Evolutionary conservation across 2,888 invertebrate genomes (phyloP).

Genomic region (Leucophenga maculata): DNA sequence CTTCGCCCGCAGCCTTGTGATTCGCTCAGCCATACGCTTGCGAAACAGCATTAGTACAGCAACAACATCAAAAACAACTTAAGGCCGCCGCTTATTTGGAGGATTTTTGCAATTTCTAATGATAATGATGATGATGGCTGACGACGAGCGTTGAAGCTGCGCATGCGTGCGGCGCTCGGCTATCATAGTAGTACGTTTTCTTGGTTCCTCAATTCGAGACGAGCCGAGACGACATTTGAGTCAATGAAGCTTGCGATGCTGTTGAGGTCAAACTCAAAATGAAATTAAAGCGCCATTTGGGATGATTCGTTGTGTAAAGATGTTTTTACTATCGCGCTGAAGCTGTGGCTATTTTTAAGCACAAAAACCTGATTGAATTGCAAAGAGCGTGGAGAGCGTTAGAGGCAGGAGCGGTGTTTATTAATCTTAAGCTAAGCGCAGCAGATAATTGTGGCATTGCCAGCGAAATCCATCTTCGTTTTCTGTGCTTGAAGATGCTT

Average conservation of each 20-base stretch:
- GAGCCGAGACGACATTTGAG: too few species aligned
- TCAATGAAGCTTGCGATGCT: background rate
- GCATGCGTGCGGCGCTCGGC: slow-evolving; percentile 26
- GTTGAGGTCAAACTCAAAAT: slow-evolving; percentile 21
- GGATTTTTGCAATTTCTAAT: slow-evolving; percentile 62
- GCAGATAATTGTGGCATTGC: slow-evolving; percentile 23
- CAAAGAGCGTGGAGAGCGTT: too few species aligned
- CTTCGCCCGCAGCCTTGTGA: slow-evolving; percentile 30
- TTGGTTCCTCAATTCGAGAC: too few species aligned
- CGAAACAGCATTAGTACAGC: slow-evolving; percentile 46
- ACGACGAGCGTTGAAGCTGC: background rate
- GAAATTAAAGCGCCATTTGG: slow-evolving; percentile 32
- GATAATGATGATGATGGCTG: slow-evolving; percentile 51
- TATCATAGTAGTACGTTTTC: background rate
- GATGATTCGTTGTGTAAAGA: background rate
- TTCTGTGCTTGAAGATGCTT: background rate
- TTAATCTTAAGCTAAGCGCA: slow-evolving; percentile 24
- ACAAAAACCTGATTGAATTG: too few species aligned
- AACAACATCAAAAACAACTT: slow-evolving; percentile 59
- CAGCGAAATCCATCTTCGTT: slow-evolving; percentile 16
- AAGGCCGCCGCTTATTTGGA: slow-evolving; percentile 55
- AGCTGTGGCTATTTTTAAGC: too few species aligned
- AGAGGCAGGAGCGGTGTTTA: slow-evolving; percentile 3
- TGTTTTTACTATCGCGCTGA: background rate
- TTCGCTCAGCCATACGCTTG: slow-evolving; percentile 24